These are phyloP conservation scores for Trichosurus vulpecula DNA, from an alignment of 2,797 vertebrate genomes.

Conservation along the genomic window DNA sequence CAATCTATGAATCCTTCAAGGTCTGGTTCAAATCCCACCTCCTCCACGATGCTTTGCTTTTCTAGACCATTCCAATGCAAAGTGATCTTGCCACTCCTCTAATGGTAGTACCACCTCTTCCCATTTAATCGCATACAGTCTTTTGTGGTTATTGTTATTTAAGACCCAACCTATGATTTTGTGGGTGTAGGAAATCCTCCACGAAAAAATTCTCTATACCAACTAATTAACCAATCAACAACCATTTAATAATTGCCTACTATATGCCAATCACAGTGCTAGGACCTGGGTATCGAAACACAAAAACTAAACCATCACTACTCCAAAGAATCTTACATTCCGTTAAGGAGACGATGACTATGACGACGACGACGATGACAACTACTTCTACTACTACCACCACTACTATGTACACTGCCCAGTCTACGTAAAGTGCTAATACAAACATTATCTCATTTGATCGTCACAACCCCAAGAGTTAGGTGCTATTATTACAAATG, in stretches of 20 bases:
- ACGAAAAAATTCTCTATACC: neutral
- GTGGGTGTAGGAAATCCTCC: neutral
- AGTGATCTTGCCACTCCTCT: too few relatives aligned
- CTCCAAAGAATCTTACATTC: neutral
- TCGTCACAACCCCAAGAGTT: neutral
- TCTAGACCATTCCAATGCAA: neutral
- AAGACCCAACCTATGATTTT: neutral
- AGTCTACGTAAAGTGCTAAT: neutral
- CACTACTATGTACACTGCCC: neutral
- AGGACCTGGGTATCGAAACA: neutral
- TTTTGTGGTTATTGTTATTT: neutral
- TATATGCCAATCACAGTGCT: neutral
- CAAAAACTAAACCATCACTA: neutral
- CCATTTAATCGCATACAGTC: neutral
- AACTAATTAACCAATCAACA: neutral
- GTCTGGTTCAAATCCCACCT: neutral
- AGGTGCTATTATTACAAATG: neutral
- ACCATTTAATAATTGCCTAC: neutral
- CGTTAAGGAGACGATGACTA: neutral
- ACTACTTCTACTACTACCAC: too few relatives aligned
- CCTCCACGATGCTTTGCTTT: neutral
- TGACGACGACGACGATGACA: fast-evolving
- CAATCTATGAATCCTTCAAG: neutral
- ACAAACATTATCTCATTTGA: neutral
- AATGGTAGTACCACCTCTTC: neutral